Evolutionary conservation across 1,140 invertebrate genomes (phyloP), one percentile per base, ranked within the genome.

Genomic region (Saccostrea echinata): DNA sequence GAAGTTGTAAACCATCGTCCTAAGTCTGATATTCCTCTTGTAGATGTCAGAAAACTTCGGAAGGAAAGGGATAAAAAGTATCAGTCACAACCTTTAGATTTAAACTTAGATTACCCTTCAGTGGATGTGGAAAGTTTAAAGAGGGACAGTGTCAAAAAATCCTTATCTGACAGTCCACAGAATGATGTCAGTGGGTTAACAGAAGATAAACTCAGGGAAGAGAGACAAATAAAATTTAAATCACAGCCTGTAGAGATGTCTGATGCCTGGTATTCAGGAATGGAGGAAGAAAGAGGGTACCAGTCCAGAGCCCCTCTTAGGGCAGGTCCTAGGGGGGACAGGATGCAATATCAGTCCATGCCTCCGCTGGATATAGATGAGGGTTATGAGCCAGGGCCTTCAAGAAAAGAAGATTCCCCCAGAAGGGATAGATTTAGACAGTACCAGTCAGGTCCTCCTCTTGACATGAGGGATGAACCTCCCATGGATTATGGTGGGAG

Each of bases 331-430:
- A 61, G 55, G n/a, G 55, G 55, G n/a, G 55, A 61, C 1, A 61
- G 55, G n/a, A 61, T 21, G 6, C 55, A 18, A n/a, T n/a, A 61
- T n/a, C 55, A 61, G 16, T 61, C 55, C 18, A 61, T 61, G 55
- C 68, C 68, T 33, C 24, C 27, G 0, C 30, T 76, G 12, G 27
- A 33, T 16, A 30, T 30, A 30, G 68, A 76, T 33, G n/a, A n/a
- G 55, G 55, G 16, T n/a, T 27, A 76, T 68, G n/a, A 68, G 64
- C 68, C 68, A 76, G 64, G 64, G 68, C 68, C 68, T 16, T 30
- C 68, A 27, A 27, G 68, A 16, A 33, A 27, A 30, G 30, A 33
- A 16, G 11, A 76, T 76, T 76, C 24, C 8, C 55, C 55, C n/a
- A 61, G 55, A 61, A 18, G 18, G 16, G 55, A 61, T 61, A 61